phyloP scores from a whole-genome alignment of 2,888 invertebrate species.

The Prenolepis imparis region DNA sequence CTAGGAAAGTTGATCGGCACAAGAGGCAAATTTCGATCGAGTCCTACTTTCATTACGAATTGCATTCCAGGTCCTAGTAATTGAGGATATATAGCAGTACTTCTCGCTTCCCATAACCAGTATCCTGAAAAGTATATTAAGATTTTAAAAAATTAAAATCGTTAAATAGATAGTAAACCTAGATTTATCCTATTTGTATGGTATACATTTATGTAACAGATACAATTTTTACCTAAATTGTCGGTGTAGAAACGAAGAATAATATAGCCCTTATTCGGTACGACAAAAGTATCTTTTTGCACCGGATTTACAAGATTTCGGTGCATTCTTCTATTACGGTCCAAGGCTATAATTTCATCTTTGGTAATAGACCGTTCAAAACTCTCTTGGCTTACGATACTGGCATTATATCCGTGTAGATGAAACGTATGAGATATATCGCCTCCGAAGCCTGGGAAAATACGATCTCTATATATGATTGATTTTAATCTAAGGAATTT shows the following conservation, averaged over 20 bases:
- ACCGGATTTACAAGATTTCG: constrained; percentile 87
- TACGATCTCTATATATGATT: background rate
- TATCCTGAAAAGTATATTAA: constrained; percentile 69
- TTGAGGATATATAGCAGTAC: constrained; percentile 70
- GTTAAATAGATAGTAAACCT: no score
- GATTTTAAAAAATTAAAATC: background rate
- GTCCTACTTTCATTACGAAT: constrained; percentile 79
- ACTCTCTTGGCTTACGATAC: constrained; percentile 71
- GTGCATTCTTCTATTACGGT: constrained; percentile 83
- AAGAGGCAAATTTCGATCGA: constrained; percentile 73
- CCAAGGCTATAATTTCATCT: constrained; percentile 84
- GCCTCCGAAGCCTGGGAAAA: constrained; percentile 86
- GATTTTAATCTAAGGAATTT: background rate
- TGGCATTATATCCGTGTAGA: constrained; percentile 87
- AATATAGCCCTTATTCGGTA: constrained; percentile 89
- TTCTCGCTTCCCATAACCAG: constrained; percentile 80
- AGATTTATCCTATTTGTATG: background rate
- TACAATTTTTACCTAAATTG: constrained; percentile 74
- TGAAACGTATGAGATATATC: constrained; percentile 89
- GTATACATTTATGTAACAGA: background rate
- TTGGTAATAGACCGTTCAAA: constrained; percentile 85
- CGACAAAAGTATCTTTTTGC: constrained; percentile 89
- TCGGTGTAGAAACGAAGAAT: constrained; percentile 77
- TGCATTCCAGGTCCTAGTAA: constrained; percentile 76
- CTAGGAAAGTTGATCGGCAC: constrained; percentile 79